phyloP scores from a whole-genome alignment of 2,113 vertebrate species.

The Picathartes gymnocephalus region DNA sequence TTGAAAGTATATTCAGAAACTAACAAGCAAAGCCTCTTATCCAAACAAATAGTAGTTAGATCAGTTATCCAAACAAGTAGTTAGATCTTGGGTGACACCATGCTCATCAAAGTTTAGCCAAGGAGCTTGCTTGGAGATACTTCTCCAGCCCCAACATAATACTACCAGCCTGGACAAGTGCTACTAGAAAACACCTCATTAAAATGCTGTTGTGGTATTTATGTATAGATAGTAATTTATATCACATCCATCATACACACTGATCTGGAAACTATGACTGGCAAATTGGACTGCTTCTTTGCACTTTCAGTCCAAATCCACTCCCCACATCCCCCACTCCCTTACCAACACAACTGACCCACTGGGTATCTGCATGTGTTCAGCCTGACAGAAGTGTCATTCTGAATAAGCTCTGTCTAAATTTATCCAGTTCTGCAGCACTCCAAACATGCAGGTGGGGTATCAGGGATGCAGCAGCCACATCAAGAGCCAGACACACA shows the following conservation, averaged over 20 bases:
- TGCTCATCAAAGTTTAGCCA: conserved; percentile 7
- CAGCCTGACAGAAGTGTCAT: not conserved
- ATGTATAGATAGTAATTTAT: conserved; percentile 14
- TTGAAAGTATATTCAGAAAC: not conserved
- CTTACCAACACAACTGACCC: not conserved
- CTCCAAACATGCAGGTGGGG: not conserved
- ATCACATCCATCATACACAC: not conserved
- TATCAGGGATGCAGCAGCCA: not conserved
- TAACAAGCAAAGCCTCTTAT: conserved; percentile 43
- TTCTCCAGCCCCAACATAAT: conserved; percentile 5
- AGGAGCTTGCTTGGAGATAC: not conserved
- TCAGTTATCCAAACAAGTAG: conserved; percentile 36
- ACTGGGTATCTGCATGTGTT: not conserved
- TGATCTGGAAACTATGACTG: not conserved
- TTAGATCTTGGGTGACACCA: not conserved
- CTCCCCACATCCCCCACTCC: not conserved
- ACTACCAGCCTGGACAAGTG: conserved; percentile 48
- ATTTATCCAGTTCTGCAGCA: not conserved
- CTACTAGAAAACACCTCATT: conserved; percentile 37
- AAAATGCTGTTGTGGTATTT: conserved; percentile 43
- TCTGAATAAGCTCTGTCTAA: rapidly evolving
- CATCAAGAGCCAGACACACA: not conserved
- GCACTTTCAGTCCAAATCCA: not conserved
- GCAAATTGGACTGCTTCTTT: not conserved
- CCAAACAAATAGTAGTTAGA: conserved; percentile 17